Evolutionary conservation across 2,888 invertebrate genomes (phyloP).

Genomic region (Stegophylla sp.): DNA sequence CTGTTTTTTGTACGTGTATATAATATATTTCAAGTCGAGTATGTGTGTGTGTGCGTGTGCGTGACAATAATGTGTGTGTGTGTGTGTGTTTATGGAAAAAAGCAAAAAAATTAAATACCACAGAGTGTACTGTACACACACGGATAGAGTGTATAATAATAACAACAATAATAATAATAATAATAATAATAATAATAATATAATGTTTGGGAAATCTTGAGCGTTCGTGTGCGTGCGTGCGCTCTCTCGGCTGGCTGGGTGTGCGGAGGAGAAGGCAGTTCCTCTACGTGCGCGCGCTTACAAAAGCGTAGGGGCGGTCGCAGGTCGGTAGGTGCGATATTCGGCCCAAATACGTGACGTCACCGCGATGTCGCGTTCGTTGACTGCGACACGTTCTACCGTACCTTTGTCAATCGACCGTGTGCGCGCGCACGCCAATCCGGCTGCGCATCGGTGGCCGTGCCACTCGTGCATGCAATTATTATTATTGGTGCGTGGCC

Average conservation of each 20-base stretch:
- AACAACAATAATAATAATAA: slow-evolving; percentile 31
- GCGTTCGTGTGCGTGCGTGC: not conserved
- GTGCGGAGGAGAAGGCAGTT: not conserved
- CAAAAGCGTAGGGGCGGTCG: too few relatives aligned
- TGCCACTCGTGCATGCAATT: too few relatives aligned
- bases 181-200: slow-evolving; percentile 40
- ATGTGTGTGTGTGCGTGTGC: not conserved
- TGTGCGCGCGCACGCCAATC: too few relatives aligned
- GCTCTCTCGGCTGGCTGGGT: not conserved
- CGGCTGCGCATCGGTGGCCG: too few relatives aligned
- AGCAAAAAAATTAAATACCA: slow-evolving; percentile 9
- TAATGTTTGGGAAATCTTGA: slow-evolving; percentile 29
- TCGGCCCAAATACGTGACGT: too few relatives aligned
- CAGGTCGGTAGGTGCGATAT: too few relatives aligned
- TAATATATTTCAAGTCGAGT: not conserved
- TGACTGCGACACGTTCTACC: too few relatives aligned
- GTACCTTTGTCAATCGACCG: too few relatives aligned
- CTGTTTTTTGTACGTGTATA: not conserved
- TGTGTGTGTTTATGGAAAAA: slow-evolving; percentile 27
- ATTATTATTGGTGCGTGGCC: too few relatives aligned
- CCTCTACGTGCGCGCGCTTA: not conserved
- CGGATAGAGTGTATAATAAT: slow-evolving; percentile 16
- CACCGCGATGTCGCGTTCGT: too few relatives aligned
- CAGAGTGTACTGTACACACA: slow-evolving; percentile 15
- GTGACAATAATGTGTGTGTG: not conserved